These are phyloP conservation scores for Troides aeacus DNA, from an alignment of 2,888 invertebrate species.

Conservation along the genomic window DNA sequence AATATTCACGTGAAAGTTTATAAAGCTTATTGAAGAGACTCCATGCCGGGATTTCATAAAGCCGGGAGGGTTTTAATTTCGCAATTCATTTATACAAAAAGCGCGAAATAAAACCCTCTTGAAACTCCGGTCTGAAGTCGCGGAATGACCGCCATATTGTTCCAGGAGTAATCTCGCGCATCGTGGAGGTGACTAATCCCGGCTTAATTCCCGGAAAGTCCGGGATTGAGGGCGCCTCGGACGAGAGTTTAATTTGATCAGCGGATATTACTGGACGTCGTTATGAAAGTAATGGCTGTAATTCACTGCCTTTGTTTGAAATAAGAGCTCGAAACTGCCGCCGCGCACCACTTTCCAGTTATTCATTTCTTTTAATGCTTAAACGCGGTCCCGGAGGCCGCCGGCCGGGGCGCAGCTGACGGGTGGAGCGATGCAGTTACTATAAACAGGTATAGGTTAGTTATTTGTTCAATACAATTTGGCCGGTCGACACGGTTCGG, in stretches of 20 bases:
- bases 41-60: slow-evolving; percentile 7
- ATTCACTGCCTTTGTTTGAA: slow-evolving; percentile 22
- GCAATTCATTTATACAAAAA: slow-evolving; percentile 14
- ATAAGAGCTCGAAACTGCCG: slow-evolving; percentile 4
- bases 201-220: slow-evolving; percentile 45
- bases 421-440: too few relatives aligned
- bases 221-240: slow-evolving; percentile 31
- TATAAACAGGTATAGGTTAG: too few relatives aligned
- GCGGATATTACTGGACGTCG: slow-evolving; percentile 32
- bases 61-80: background rate
- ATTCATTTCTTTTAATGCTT: slow-evolving; percentile 9
- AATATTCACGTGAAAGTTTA: background rate
- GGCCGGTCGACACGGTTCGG: too few relatives aligned
- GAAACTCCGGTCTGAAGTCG: slow-evolving; percentile 2
- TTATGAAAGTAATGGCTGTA: slow-evolving; percentile 24
- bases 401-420: too few relatives aligned
- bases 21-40: background rate
- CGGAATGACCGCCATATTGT: slow-evolving; percentile 49
- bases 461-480: too few relatives aligned
- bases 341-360: background rate
- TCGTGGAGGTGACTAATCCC: slow-evolving; percentile 50
- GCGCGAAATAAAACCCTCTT: slow-evolving; percentile 12
- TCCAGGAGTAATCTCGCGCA: slow-evolving; percentile 48
- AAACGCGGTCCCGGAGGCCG: background rate
- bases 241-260: slow-evolving; percentile 34